Percentiles rank a stretch among this genome's conserved stretches.
These are phyloP conservation scores for Pteronura brasiliensis DNA, from an alignment of 2,113 vertebrate genomes.

Conservation along the genomic window DNA sequence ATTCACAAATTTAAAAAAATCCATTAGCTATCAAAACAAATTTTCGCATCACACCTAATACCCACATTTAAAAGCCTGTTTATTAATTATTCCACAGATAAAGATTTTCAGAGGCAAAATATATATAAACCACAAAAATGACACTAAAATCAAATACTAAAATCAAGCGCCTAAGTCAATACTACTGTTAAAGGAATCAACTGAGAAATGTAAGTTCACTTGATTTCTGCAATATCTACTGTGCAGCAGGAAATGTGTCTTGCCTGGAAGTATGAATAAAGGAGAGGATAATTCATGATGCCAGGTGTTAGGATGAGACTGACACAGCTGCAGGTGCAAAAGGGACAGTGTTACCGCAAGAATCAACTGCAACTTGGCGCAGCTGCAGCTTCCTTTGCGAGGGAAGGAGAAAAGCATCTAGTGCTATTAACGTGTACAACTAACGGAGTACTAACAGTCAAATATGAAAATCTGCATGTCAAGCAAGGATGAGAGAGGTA, in stretches of 20 bases:
- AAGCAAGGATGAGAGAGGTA: not conserved
- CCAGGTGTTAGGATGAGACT: constrained; percentile 85
- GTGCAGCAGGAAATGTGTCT: constrained; percentile 68
- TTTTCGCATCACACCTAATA: not conserved
- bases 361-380: constrained; percentile 82
- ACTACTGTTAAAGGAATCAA: constrained; percentile 66
- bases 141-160: constrained; percentile 31
- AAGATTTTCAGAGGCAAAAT: not conserved
- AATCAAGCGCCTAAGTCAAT: constrained; percentile 57
- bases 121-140: constrained; percentile 31
- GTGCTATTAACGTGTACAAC: constrained; percentile 63
- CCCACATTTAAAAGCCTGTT: not conserved
- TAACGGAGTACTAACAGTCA: constrained; percentile 62
- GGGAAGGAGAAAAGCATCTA: constrained; percentile 75
- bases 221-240: constrained; percentile 69
- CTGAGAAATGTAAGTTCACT: constrained; percentile 77
- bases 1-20: not conserved
- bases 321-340: constrained; percentile 91
- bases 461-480: constrained; percentile 30
- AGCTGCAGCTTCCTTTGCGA: constrained; percentile 84
- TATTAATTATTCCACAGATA: not conserved
- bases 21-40: not conserved
- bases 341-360: constrained; percentile 79
- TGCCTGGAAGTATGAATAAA: constrained; percentile 75
- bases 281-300: constrained; percentile 82